These are phyloP conservation scores for Galaxea fascicularis DNA, from an alignment of 92 coral and sea anemone species.

Conservation along the genomic window DNA sequence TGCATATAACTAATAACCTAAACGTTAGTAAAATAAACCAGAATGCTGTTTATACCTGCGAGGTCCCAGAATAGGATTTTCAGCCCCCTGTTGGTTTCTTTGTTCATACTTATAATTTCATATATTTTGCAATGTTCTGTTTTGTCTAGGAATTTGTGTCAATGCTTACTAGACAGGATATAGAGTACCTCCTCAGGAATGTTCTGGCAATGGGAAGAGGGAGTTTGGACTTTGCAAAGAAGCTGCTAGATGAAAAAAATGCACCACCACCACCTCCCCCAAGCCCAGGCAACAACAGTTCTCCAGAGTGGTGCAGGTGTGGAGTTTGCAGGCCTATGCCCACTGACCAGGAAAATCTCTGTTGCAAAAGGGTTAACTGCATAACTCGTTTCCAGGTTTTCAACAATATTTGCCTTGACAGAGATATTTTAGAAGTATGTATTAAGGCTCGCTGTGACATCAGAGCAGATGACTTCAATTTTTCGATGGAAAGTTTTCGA, in stretches of 20 bases:
- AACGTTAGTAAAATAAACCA: no score
- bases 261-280: slow-evolving; percentile 4
- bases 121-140: background rate
- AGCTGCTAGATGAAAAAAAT: slow-evolving; percentile 6
- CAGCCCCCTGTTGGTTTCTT: no score
- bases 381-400: slow-evolving; percentile 25
- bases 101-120: background rate
- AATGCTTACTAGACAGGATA: background rate
- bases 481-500: slow-evolving; percentile 29
- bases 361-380: slow-evolving; percentile 12
- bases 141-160: background rate
- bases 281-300: background rate
- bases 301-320: slow-evolving; percentile 27
- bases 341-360: background rate
- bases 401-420: slow-evolving; percentile 30
- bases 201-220: slow-evolving; percentile 5
- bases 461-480: slow-evolving; percentile 42
- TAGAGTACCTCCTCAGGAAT: background rate
- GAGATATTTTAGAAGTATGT: slow-evolving; percentile 28
- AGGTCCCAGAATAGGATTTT: no score
- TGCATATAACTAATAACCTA: no score
- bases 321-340: slow-evolving; percentile 2
- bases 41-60: no score
- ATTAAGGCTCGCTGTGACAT: slow-evolving; percentile 38
- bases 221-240: slow-evolving; percentile 25